Base-by-base conservation (phyloP, 2,113 vertebrate species). In the Python bivittatus region DNA sequence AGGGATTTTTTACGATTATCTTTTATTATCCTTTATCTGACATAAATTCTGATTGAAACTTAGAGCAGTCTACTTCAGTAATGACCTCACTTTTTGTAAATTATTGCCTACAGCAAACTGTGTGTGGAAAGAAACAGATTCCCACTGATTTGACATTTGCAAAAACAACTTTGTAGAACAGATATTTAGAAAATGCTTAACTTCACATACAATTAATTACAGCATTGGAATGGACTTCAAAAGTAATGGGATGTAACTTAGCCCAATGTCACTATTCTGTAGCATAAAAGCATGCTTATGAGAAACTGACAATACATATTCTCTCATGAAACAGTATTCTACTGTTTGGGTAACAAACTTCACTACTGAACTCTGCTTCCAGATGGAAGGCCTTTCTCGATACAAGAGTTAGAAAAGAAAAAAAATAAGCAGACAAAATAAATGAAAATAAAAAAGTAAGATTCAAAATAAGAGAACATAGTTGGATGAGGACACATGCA, bases 61-160 rank as follows among this genome's bases (percentile, higher is more conserved):
- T 94, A 96, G 94, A 96, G 91, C 68, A 90, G 25, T 56, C 1
- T 89, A 25, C 94, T 95, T 95, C 58, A 90, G 93, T 90, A 96
- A 89, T 1, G 0, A 0, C n/a, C 29, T 44, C 0, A 0, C 11
- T 90, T 56, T 57, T 88, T 88, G 64, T 95, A 95, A 96, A 95
- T 94, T 86, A 89, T 17, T 17, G 29, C 79, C 94, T 72, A 48
- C 57, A 94, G 4, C 4, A 86, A 44, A 93, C 2, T 86, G 1
- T 61, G 3, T 88, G 68, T 91, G 61, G 56, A 93, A 57, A 93
- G 25, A 92, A 92, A 15, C 44, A 58, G 84, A 90, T 85, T 93
- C 6, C 53, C 84, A 48, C 29, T 90, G 86, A 8, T 1, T 68
- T 88, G 29, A 9, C 33, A 93, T 88, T 93, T 95, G 92, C 27